Conservation (phyloP, 2,113 vertebrate genomes). For the Dicaeum eximium region DNA sequence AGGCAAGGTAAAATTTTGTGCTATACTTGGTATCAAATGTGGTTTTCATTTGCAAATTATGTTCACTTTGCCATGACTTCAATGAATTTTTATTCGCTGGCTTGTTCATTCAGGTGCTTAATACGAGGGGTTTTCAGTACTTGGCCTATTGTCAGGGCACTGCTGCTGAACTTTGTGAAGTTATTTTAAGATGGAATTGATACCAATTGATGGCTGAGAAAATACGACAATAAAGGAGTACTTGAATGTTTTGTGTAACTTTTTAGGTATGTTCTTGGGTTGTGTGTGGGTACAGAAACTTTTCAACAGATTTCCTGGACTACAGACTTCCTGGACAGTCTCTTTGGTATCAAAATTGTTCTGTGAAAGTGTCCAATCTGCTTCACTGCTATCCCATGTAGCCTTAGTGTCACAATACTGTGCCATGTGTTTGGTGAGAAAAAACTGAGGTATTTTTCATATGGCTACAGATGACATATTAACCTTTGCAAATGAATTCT, state of each 20-base stretch:
- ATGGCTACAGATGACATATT: not conserved
- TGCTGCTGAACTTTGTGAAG: conserved; percentile 7
- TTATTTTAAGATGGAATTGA: conserved; percentile 4
- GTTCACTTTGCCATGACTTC: conserved; percentile 28
- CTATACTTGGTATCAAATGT: conserved; percentile 43
- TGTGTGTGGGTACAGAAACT: not conserved
- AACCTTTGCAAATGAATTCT: not conserved
- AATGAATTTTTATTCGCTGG: not conserved
- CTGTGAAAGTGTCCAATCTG: not conserved
- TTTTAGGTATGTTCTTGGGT: not conserved
- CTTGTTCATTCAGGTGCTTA: conserved; percentile 39
- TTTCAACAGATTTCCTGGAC: not conserved
- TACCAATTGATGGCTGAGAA: not conserved
- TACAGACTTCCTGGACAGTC: not conserved
- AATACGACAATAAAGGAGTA: not conserved
- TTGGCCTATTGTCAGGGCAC: conserved; percentile 18
- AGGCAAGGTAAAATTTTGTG: conserved; percentile 26
- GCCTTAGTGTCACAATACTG: not conserved
- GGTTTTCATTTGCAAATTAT: conserved; percentile 35
- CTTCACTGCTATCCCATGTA: not conserved
- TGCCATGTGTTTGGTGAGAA: not conserved
- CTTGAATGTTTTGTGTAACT: not conserved
- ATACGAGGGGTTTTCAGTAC: not conserved
- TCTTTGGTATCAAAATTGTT: not conserved
- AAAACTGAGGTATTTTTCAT: not conserved